Conservation (phyloP, 2,888 invertebrate species). For the Heteropelma amictum region DNA sequence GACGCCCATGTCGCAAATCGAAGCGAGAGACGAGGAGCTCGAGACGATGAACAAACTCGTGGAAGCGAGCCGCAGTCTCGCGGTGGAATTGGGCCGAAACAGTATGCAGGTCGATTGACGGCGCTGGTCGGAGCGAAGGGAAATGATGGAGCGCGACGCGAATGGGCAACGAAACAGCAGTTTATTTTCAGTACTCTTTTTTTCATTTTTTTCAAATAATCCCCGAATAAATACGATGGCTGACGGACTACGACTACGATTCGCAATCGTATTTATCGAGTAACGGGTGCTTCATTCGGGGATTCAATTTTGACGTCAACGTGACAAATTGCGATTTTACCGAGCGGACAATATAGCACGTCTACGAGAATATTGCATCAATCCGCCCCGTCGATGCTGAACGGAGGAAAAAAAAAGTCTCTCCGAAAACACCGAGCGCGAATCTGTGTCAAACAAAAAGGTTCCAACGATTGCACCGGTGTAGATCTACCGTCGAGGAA, state of each 20-base stretch:
- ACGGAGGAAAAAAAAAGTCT: constrained; percentile 24
- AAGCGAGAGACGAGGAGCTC: constrained; percentile 71
- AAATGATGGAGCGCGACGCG: constrained; percentile 11
- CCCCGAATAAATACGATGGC: too few relatives aligned
- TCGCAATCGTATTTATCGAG: constrained; percentile 18
- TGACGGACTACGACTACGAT: constrained; percentile 33
- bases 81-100: constrained; percentile 38
- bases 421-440: constrained; percentile 26
- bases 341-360: not conserved
- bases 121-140: not conserved
- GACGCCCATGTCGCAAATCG: constrained; percentile 81
- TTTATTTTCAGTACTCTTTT: constrained; percentile 52
- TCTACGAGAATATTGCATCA: constrained; percentile 13
- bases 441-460: too few relatives aligned
- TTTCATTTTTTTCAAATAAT: too few relatives aligned
- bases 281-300: constrained; percentile 2
- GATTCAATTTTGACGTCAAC: not conserved
- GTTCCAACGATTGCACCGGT: too few relatives aligned
- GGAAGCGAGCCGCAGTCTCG: constrained; percentile 52
- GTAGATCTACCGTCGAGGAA: too few relatives aligned
- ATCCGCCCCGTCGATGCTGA: constrained; percentile 22
- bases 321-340: not conserved
- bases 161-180: constrained; percentile 50
- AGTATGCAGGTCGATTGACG: constrained; percentile 58
- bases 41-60: constrained; percentile 60